Evolutionary conservation across 2,113 vertebrate species (phyloP), one percentile per base, ranked within the genome.

Genomic region (Epinephelus fuscoguttatus): DNA sequence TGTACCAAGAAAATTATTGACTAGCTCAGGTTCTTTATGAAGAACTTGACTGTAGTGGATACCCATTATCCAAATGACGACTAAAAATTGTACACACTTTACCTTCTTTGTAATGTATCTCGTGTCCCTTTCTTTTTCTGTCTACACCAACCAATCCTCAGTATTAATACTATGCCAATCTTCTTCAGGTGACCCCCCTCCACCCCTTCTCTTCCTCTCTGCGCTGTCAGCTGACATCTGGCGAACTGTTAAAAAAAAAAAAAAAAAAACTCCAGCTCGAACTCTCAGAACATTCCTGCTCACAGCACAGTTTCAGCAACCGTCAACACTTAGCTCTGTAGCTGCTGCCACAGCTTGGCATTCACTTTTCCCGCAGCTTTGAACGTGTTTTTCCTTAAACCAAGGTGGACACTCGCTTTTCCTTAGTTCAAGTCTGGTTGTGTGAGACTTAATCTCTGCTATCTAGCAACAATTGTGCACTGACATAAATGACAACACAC

Each of bases 261-360:
- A 55, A 27, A 27, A 27, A 27, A 27, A 27, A 49, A 63, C 89
- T 91, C 84, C 88, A 73, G 92, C 92, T 90, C 82, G 27, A 79
- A 74, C 88, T 92, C 73, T 90, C 88, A 56, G 66, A 91, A 94
- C 93, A 94, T 94, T 94, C 92, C 92, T 90, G 78, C 88, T 89
- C 78, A 61, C 69, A 6, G 67, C 62, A 66, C 75, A 23, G 23
- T 81, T 78, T 80, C 62, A 81, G 61, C 45, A 18, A 19, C 59
- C 15, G 57, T 55, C 62, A 23, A 63, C 67, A 19, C 64, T 50
- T 68, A 12, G 67, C 57, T 69, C 71, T 14, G 30, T 37, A 42
- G 80, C 75, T 56, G 74, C 73, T 2, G 15, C 42, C 40, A 19
- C 59, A 45, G 27, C 53, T 52, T 21, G 1, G 42, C 27, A 0